Conservation (phyloP, 2,797 vertebrate species). For the Chaetophractus vellerosus region DNA sequence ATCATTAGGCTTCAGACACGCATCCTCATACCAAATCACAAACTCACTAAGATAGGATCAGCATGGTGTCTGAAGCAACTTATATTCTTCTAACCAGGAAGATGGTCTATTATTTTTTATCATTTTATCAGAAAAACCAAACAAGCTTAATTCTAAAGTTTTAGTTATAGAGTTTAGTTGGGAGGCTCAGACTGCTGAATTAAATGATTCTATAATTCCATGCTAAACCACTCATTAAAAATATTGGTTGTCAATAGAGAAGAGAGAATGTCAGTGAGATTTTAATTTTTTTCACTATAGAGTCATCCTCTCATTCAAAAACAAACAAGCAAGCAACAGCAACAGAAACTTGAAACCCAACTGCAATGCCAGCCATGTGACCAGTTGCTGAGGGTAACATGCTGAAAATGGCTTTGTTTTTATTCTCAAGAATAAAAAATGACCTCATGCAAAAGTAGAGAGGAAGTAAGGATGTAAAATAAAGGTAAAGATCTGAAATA, state of each 20-base stretch:
- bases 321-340: background rate
- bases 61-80: background rate
- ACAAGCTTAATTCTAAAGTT: background rate
- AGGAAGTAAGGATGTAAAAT: background rate
- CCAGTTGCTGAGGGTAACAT: background rate
- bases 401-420: background rate
- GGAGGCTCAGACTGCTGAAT: background rate
- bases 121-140: background rate
- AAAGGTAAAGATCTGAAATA: background rate
- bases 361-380: background rate
- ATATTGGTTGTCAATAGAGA: background rate
- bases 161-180: slow-evolving; percentile 21
- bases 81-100: slow-evolving; percentile 14
- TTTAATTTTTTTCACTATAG: background rate
- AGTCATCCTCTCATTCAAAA: background rate
- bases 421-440: background rate
- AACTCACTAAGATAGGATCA: background rate
- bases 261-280: background rate
- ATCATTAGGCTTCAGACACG: background rate
- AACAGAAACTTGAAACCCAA: background rate
- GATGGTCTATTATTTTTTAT: background rate
- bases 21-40: background rate
- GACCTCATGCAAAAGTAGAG: background rate
- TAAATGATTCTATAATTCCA: background rate
- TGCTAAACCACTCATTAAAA: slow-evolving; percentile 31